These are phyloP conservation scores for Dendroctonus valens DNA, from an alignment of 1,140 invertebrate species.

Conservation along the genomic window DNA sequence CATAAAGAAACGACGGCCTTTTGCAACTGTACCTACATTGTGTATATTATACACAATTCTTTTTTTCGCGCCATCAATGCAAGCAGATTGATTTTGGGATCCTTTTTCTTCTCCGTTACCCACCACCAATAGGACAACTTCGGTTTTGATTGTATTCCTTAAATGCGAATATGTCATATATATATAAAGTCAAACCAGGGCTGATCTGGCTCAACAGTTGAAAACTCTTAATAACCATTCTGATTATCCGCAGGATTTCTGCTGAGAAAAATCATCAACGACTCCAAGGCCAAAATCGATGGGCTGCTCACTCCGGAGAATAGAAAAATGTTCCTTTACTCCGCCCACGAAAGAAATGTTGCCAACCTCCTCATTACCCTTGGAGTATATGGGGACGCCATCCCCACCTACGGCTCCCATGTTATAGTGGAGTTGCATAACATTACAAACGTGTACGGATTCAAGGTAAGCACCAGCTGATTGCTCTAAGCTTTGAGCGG, in stretches of 20 bases:
- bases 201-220: too few species aligned
- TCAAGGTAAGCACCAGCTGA: constrained; percentile 27
- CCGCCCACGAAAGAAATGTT: constrained; percentile 37
- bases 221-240: too few species aligned
- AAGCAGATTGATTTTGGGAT: too few species aligned
- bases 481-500: background rate
- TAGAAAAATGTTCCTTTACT: constrained; percentile 36
- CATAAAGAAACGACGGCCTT: too few species aligned
- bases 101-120: too few species aligned
- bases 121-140: too few species aligned
- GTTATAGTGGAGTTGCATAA: constrained; percentile 38
- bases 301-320: constrained; percentile 11
- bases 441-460: constrained; percentile 29
- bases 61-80: too few species aligned
- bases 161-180: too few species aligned
- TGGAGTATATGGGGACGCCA: constrained; percentile 29
- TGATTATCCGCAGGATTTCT: constrained; percentile 8
- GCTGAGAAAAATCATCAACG: constrained; percentile 26
- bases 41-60: too few species aligned
- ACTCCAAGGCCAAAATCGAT: constrained; percentile 28
- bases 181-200: too few species aligned
- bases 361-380: constrained; percentile 30
- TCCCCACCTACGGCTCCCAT: constrained; percentile 37
- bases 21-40: too few species aligned
- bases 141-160: too few species aligned